phyloP scores from a whole-genome alignment of 2,888 invertebrate species.

The Branchellion lobata region DNA sequence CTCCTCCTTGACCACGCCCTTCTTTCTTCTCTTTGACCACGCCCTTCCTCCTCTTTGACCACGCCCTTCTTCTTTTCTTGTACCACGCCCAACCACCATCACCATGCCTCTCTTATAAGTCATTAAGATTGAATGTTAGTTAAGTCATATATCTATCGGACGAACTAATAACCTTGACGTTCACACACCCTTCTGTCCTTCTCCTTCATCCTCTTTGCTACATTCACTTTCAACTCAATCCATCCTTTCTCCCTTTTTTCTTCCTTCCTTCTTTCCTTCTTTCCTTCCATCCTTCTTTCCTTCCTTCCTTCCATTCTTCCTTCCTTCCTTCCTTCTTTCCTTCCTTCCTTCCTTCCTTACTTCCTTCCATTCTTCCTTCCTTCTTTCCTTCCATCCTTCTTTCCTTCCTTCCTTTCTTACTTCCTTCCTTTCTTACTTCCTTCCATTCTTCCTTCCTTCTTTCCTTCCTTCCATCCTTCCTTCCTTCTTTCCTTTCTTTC shows the following conservation, averaged over 20 bases:
- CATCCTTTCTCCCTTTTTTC: background rate
- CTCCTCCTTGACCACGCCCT: background rate
- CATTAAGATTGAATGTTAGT: too few relatives aligned
- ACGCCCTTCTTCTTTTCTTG: too few relatives aligned
- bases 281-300: background rate
- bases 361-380: background rate
- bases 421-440: background rate
- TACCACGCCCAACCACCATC: too few relatives aligned
- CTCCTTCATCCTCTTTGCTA: too few relatives aligned
- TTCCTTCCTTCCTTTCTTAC: constrained; percentile 10
- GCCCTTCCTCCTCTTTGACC: background rate
- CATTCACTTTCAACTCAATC: too few relatives aligned
- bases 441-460: constrained; percentile 6
- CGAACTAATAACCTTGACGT: too few relatives aligned
- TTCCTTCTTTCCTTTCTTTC: background rate
- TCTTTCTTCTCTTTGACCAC: background rate
- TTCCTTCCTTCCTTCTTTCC: background rate
- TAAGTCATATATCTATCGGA: too few relatives aligned
- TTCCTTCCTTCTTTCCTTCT: constrained; percentile 1
- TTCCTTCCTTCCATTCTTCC: background rate
- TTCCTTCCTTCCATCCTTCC: background rate
- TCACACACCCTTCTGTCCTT: too few relatives aligned
- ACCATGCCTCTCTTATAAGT: too few relatives aligned
- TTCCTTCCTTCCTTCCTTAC: background rate
- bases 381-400: background rate